These are phyloP conservation scores for Melanotaenia duboulayi DNA, from an alignment of 2,113 vertebrate genomes.

Conservation along the genomic window DNA sequence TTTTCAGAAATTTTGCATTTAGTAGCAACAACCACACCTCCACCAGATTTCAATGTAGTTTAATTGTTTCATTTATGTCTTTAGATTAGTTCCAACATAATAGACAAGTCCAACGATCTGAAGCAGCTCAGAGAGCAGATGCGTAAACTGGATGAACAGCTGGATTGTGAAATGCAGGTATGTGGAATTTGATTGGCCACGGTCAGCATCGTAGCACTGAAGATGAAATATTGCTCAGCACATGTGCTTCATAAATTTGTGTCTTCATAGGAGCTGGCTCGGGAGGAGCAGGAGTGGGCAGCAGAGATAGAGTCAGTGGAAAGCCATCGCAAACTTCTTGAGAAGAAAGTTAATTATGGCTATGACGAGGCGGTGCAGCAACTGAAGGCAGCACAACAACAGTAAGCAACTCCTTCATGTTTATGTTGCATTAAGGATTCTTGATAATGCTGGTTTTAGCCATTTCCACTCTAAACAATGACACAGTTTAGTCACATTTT, in stretches of 20 bases:
- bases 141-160: constrained; percentile 78
- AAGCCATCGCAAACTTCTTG: constrained; percentile 74
- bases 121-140: constrained; percentile 82
- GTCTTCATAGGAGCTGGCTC: constrained; percentile 72
- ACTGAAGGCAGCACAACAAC: constrained; percentile 78
- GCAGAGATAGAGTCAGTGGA: constrained; percentile 78
- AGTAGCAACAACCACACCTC: neutral
- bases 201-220: neutral
- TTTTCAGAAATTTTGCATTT: neutral
- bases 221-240: neutral
- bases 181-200: too few species aligned
- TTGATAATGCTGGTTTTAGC: too few species aligned
- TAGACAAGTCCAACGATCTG: constrained; percentile 80
- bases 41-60: neutral
- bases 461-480: neutral
- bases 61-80: constrained; percentile 2
- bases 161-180: constrained; percentile 80
- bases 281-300: constrained; percentile 80
- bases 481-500: neutral
- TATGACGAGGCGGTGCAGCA: constrained; percentile 79
- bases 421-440: neutral
- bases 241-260: neutral
- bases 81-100: constrained; percentile 78
- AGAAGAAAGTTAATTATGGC: constrained; percentile 79
- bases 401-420: constrained; percentile 65